These are phyloP conservation scores for Phainopepla nitens DNA, from an alignment of 2,113 vertebrate species.

Conservation along the genomic window DNA sequence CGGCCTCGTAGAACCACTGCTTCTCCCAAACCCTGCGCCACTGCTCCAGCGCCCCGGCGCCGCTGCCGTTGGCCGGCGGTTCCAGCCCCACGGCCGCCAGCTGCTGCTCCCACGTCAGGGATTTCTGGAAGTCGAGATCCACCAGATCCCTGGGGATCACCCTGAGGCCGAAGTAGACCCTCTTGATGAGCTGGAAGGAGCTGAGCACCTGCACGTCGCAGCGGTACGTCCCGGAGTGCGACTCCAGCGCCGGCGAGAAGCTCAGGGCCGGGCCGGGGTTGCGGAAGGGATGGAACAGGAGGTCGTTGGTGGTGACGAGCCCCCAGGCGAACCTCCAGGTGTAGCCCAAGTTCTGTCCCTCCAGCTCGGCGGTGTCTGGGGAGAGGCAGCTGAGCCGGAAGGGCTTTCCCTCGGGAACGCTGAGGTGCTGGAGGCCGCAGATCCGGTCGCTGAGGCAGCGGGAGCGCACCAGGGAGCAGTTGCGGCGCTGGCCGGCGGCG, in stretches of 20 bases:
- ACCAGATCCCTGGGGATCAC: slow-evolving; percentile 69
- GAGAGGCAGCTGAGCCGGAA: slow-evolving; percentile 78
- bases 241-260: slow-evolving; percentile 70
- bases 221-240: slow-evolving; percentile 82
- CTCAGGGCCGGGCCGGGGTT: slow-evolving; percentile 29
- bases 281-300: slow-evolving; percentile 66
- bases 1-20: not conserved
- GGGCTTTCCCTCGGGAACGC: slow-evolving; percentile 38
- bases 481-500: not conserved
- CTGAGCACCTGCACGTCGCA: slow-evolving; percentile 77
- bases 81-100: not conserved
- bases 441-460: slow-evolving; percentile 74
- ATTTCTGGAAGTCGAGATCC: slow-evolving; percentile 72
- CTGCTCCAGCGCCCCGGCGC: fast-evolving
- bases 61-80: not conserved
- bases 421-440: slow-evolving; percentile 80
- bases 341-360: slow-evolving; percentile 69
- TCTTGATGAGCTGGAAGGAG: slow-evolving; percentile 72
- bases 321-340: slow-evolving; percentile 80
- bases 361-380: slow-evolving; percentile 15
- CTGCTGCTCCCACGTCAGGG: slow-evolving; percentile 56
- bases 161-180: slow-evolving; percentile 81
- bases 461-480: slow-evolving; percentile 51
- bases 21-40: not conserved
- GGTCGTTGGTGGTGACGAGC: slow-evolving; percentile 78